A percentile compares a stretch with the other conserved stretches of the same genome.
phyloP scores from a whole-genome alignment of 1,140 invertebrate genomes.

The Drosophila santomea region DNA sequence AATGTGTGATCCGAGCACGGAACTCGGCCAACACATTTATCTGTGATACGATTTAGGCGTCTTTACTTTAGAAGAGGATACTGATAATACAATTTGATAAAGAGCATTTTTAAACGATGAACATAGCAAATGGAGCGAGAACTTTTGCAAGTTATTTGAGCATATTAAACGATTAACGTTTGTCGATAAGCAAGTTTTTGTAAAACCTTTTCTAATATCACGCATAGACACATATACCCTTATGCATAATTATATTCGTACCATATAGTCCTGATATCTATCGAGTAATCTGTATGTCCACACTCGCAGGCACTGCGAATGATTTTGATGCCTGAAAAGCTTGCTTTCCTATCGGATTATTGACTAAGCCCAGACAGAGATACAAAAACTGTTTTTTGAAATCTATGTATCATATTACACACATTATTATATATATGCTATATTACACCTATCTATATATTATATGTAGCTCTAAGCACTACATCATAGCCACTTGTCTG shows the following conservation, averaged over 20 bases:
- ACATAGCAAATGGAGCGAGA: conserved; percentile 12
- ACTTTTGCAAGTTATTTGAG: conserved; percentile 24
- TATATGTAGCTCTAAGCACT: conserved; percentile 69
- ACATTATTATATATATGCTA: conserved; percentile 46
- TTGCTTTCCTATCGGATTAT: conserved; percentile 49
- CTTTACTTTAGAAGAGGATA: conserved; percentile 48
- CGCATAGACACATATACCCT: conserved; percentile 32
- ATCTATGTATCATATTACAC: conserved; percentile 56
- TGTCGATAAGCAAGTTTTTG: conserved; percentile 57
- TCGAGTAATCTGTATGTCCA: conserved; percentile 28
- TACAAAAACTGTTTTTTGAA: conserved; percentile 38
- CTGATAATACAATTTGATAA: conserved; percentile 44
- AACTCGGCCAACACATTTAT: conserved; percentile 63
- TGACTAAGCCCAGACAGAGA: conserved; percentile 12
- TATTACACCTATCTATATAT: conserved; percentile 46
- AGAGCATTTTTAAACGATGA: conserved; percentile 13
- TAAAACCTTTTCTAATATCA: conserved; percentile 72
- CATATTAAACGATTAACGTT: conserved; percentile 37
- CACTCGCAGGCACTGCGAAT: conserved; percentile 39
- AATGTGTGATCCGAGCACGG: conserved; percentile 41
- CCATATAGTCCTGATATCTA: conserved; percentile 44
- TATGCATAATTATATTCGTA: conserved; percentile 36
- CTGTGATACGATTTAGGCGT: conserved; percentile 77
- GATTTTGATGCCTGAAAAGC: conserved; percentile 48
- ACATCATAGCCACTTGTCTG: conserved; percentile 57